Evolutionary conservation across 2,797 vertebrate species (phyloP).

Genomic region (Bradypodion pumilum): DNA sequence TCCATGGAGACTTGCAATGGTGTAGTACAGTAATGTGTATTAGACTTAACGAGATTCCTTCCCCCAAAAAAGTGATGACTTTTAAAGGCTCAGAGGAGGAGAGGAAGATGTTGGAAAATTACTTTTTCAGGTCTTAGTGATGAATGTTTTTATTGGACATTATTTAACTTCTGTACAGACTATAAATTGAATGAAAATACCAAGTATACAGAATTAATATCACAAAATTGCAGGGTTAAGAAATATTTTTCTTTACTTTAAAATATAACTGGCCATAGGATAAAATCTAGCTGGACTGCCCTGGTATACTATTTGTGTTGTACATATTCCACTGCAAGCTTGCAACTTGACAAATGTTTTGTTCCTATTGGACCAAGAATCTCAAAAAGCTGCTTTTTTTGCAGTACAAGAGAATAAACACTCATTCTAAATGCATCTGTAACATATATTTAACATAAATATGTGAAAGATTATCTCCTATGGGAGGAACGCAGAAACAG

Average conservation of each 20-base stretch:
- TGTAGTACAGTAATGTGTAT: background rate
- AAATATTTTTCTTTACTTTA: background rate
- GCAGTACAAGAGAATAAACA: background rate
- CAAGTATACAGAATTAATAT: accelerated
- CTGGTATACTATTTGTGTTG: background rate
- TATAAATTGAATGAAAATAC: accelerated
- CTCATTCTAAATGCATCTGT: background rate
- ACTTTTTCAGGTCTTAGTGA: background rate
- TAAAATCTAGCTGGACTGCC: background rate
- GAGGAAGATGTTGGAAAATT: background rate
- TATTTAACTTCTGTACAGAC: background rate
- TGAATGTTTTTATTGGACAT: background rate
- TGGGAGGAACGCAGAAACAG: too few species aligned
- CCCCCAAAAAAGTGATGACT: background rate
- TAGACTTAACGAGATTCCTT: background rate
- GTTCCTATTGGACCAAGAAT: background rate
- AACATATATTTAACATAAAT: too few species aligned
- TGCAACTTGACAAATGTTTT: too few species aligned
- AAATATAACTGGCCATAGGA: background rate
- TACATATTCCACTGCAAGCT: too few species aligned
- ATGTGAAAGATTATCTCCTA: too few species aligned
- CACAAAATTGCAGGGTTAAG: background rate
- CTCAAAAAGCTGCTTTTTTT: background rate
- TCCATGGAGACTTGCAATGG: background rate
- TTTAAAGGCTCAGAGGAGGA: background rate